A percentile compares a stretch with the other conserved stretches of the same genome.
phyloP scores from a whole-genome alignment of 2,797 vertebrate species.

The Fundulus diaphanus region DNA sequence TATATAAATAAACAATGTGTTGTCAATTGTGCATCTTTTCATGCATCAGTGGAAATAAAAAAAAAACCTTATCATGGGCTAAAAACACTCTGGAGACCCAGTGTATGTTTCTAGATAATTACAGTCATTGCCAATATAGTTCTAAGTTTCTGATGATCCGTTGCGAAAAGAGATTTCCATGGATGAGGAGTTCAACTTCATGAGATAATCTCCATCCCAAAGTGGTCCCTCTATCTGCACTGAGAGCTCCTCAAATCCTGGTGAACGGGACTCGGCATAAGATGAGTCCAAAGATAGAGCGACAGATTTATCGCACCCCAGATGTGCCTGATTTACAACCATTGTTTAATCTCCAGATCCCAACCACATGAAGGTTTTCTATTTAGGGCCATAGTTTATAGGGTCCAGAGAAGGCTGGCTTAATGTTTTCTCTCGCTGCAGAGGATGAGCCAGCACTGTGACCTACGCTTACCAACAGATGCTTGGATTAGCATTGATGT shows the following conservation, averaged over 20 bases:
- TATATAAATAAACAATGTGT: constrained; percentile 10
- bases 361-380: constrained; percentile 76
- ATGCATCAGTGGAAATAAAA: constrained; percentile 20
- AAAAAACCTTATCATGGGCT: constrained; percentile 29
- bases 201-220: constrained; percentile 50
- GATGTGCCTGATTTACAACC: constrained; percentile 72
- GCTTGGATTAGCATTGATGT: constrained; percentile 68
- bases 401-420: constrained; percentile 62
- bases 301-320: constrained; percentile 69
- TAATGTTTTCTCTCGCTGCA: constrained; percentile 64
- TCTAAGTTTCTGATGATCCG: constrained; percentile 48
- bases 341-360: constrained; percentile 82
- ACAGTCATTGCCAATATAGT: constrained; percentile 51
- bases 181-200: constrained; percentile 45
- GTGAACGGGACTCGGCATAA: constrained; percentile 47
- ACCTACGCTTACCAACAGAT: constrained; percentile 66
- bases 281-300: constrained; percentile 67
- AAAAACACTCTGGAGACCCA: constrained; percentile 48
- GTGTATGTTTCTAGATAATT: constrained; percentile 39
- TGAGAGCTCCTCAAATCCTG: constrained; percentile 50
- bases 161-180: constrained; percentile 45
- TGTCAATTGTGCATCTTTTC: constrained; percentile 32
- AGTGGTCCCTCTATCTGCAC: constrained; percentile 58
- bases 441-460: constrained; percentile 60
- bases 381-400: constrained; percentile 71